Percentiles rank a stretch among this genome's conserved stretches.
Conservation (phyloP, 2,888 invertebrate species). For the Holacanthella duospinosa region DNA sequence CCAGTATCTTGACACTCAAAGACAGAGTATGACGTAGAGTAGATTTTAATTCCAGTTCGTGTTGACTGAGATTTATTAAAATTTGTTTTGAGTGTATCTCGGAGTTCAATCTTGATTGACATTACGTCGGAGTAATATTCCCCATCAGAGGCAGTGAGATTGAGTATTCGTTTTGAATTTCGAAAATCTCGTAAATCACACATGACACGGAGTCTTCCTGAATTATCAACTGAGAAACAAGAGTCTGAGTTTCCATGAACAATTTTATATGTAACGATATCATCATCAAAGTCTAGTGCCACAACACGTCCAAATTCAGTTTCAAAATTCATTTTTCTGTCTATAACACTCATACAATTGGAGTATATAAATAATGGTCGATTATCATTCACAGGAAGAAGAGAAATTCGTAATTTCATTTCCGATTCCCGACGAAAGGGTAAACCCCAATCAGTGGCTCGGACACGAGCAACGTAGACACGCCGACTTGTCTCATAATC, state of each 20-base stretch:
- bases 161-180: conserved; percentile 57
- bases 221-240: conserved; percentile 73
- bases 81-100: conserved; percentile 48
- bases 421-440: conserved; percentile 87
- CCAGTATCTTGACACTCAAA: conserved; percentile 80
- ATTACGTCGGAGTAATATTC: conserved; percentile 82
- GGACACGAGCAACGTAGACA: conserved; percentile 48
- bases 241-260: conserved; percentile 81
- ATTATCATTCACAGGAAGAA: conserved; percentile 7
- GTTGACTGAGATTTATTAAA: conserved; percentile 34
- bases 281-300: conserved; percentile 88
- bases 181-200: conserved; percentile 69
- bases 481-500: conserved; percentile 86
- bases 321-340: conserved; percentile 41
- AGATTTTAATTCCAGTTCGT: conserved; percentile 45
- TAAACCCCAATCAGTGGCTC: conserved; percentile 86
- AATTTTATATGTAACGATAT: conserved; percentile 76
- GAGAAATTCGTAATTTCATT: conserved; percentile 39
- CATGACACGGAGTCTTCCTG: conserved; percentile 68
- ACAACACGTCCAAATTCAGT: conserved; percentile 49
- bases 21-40: conserved; percentile 41
- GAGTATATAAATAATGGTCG: conserved; percentile 24
- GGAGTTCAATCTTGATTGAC: conserved; percentile 62
- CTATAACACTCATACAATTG: conserved; percentile 35
- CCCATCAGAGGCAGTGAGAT: conserved; percentile 85